Percentiles rank a stretch among this genome's conserved stretches.
These are phyloP conservation scores for Coranthus polyacanthus DNA, from an alignment of 2,797 vertebrate genomes.

Conservation along the genomic window DNA sequence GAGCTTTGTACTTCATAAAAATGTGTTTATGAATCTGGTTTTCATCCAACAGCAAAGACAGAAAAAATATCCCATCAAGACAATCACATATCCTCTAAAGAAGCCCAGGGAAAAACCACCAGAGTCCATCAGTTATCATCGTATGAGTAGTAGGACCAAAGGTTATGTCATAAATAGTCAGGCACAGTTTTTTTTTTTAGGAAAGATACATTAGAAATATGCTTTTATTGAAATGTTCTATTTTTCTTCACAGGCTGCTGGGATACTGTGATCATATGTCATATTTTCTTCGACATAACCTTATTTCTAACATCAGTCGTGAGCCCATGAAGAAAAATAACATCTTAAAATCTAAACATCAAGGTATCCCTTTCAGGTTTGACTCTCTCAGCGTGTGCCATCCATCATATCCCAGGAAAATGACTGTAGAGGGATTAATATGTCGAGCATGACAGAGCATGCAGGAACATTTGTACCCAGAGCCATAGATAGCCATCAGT, in stretches of 20 bases:
- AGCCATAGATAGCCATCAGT: slow-evolving; percentile 73
- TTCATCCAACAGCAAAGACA: slow-evolving; percentile 61
- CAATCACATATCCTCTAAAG: slow-evolving; percentile 15
- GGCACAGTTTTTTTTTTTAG: background rate
- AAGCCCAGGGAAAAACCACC: slow-evolving; percentile 26
- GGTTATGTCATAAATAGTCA: slow-evolving; percentile 7
- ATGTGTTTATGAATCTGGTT: slow-evolving; percentile 29
- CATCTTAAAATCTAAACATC: slow-evolving; percentile 20
- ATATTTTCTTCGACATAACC: background rate
- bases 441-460: slow-evolving; percentile 71
- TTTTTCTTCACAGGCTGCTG: slow-evolving; percentile 33
- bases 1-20: background rate
- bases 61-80: slow-evolving; percentile 32
- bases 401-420: slow-evolving; percentile 44
- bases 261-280: background rate
- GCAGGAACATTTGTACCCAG: slow-evolving; percentile 71
- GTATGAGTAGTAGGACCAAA: slow-evolving; percentile 10
- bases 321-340: slow-evolving; percentile 40
- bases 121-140: slow-evolving; percentile 20
- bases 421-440: slow-evolving; percentile 35
- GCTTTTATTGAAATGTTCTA: slow-evolving; percentile 22
- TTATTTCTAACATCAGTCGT: slow-evolving; percentile 7
- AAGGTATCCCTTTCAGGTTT: slow-evolving; percentile 12
- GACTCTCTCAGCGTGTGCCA: slow-evolving; percentile 6
- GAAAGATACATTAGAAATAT: slow-evolving; percentile 5